These are phyloP conservation scores for Berghia stephanieae DNA, from an alignment of 1,140 invertebrate species.

Conservation along the genomic window DNA sequence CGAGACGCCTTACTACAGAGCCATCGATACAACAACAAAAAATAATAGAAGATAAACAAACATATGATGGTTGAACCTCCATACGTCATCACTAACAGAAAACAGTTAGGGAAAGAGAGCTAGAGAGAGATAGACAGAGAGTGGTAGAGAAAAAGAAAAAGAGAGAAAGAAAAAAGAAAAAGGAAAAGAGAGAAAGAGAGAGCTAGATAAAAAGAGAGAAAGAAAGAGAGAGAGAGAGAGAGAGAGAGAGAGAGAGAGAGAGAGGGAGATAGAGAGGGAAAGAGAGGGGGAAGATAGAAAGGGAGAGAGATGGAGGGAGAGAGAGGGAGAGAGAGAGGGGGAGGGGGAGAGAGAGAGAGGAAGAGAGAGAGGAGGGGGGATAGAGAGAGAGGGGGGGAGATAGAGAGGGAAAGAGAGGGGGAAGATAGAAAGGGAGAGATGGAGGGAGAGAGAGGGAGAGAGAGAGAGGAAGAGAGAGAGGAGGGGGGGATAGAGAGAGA, in stretches of 20 bases:
- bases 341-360: background rate
- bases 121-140: too few relatives aligned
- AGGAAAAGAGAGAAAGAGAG: background rate
- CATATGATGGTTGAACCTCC: too few relatives aligned
- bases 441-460: background rate
- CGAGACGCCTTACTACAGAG: too few relatives aligned
- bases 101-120: background rate
- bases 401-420: background rate
- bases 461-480: background rate
- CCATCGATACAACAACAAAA: too few relatives aligned
- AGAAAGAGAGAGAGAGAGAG: background rate
- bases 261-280: too few relatives aligned
- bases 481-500: background rate
- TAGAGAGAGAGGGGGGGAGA: too few relatives aligned
- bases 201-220: too few relatives aligned
- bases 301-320: conserved; percentile 1
- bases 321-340: background rate
- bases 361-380: background rate
- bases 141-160: background rate
- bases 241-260: background rate
- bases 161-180: background rate
- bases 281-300: too few relatives aligned
- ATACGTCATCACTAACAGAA: too few relatives aligned
- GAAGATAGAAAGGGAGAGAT: conserved; percentile 4
- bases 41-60: too few relatives aligned